Evolutionary conservation across 2,113 vertebrate genomes (phyloP).

Genomic region (Climacteris rufus): DNA sequence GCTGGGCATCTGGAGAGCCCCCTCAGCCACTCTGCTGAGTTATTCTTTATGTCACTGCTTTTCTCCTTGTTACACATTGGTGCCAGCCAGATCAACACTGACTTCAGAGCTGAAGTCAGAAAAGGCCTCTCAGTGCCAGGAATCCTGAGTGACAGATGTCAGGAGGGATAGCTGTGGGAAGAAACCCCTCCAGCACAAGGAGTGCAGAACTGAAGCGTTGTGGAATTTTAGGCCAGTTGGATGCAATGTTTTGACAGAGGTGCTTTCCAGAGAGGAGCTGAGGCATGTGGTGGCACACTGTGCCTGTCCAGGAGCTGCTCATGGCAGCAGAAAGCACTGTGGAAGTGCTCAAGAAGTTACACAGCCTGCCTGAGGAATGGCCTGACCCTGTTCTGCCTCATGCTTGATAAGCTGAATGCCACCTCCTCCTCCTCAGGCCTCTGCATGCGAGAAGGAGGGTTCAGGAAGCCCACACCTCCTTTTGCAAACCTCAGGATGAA

Average conservation of each 20-base stretch:
- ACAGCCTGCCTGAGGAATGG: background rate
- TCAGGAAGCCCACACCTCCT: background rate
- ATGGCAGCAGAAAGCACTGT: background rate
- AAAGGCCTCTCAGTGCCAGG: background rate
- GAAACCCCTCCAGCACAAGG: background rate
- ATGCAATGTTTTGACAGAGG: background rate
- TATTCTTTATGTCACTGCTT: background rate
- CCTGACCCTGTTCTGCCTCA: background rate
- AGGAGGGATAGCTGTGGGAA: background rate
- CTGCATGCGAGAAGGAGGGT: background rate
- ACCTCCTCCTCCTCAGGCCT: background rate
- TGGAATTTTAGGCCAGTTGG: background rate
- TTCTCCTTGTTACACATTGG: background rate
- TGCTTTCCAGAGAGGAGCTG: background rate
- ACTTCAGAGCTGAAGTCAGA: background rate
- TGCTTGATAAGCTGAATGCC: background rate
- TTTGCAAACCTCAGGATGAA: background rate
- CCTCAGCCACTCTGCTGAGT: background rate
- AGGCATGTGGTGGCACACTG: background rate
- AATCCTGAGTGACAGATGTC: background rate
- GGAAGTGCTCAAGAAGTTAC: background rate
- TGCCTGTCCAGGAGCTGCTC: background rate
- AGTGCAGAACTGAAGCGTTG: too few species aligned
- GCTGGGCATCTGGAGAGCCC: background rate
- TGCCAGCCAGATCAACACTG: background rate